A percentile compares a stretch with the other conserved stretches of the same genome.
Conservation (phyloP, 2,797 vertebrate species). For the Picus viridis region DNA sequence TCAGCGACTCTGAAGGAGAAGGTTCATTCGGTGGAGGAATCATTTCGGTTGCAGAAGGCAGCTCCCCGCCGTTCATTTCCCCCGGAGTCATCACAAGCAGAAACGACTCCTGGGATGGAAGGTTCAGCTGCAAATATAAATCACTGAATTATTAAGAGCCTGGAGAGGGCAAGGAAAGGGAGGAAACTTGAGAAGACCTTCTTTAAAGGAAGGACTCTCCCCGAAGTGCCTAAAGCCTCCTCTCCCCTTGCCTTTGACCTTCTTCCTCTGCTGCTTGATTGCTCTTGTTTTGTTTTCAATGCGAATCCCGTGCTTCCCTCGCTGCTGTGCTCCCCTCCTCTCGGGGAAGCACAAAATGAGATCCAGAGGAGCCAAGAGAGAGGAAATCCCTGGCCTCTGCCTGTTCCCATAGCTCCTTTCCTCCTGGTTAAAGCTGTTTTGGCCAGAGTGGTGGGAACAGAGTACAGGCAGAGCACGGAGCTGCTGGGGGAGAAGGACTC, state of each 20-base stretch:
- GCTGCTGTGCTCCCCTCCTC: not conserved
- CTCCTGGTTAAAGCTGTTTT: not conserved
- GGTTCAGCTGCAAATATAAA: constrained; percentile 8
- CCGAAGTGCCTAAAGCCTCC: not conserved
- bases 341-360: not conserved
- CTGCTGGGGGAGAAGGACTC: accelerated
- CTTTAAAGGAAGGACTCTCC: not conserved
- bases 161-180: not conserved
- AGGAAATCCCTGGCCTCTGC: not conserved
- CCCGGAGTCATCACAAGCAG: not conserved
- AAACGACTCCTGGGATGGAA: not conserved
- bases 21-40: not conserved
- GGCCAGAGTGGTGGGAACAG: not conserved
- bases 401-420: not conserved
- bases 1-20: not conserved
- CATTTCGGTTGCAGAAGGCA: not conserved
- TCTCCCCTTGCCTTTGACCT: not conserved
- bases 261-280: not conserved
- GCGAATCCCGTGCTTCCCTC: not conserved
- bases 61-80: not conserved
- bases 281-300: not conserved
- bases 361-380: not conserved
- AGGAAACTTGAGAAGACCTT: not conserved
- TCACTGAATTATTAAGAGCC: not conserved
- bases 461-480: not conserved